Conservation (phyloP, 2,888 invertebrate species). For the Clostera curtula region DNA sequence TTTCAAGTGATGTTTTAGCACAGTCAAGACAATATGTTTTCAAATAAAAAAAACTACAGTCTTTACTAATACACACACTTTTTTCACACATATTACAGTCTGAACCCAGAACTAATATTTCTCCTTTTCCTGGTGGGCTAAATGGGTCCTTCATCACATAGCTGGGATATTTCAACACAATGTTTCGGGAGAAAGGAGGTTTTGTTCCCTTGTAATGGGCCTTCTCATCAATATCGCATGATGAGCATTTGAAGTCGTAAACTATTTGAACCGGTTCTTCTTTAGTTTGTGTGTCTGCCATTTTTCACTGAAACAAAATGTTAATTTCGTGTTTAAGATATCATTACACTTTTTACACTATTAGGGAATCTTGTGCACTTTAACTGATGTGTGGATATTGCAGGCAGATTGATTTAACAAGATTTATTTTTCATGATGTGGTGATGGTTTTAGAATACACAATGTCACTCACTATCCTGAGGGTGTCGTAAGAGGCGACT, state of each 20-base stretch:
- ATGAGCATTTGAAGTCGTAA: constrained; percentile 77
- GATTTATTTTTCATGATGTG: no score
- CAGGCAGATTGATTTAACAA: no score
- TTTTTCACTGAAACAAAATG: constrained; percentile 43
- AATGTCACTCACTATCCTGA: no score
- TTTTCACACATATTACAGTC: constrained; percentile 82
- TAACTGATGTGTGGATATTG: no score
- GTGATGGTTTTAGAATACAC: no score
- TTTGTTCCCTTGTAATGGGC: constrained; percentile 84
- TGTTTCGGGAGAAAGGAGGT: constrained; percentile 82
- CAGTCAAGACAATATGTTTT: constrained; percentile 84
- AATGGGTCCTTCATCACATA: constrained; percentile 92
- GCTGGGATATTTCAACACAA: constrained; percentile 80
- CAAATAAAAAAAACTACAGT: constrained; percentile 87
- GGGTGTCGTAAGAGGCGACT: no score
- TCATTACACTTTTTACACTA: background rate
- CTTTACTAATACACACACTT: constrained; percentile 80
- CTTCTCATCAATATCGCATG: constrained; percentile 79
- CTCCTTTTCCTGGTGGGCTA: constrained; percentile 81
- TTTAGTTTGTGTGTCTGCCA: constrained; percentile 36
- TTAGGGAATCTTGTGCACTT: no score
- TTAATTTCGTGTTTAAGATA: background rate
- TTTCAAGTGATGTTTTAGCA: constrained; percentile 70
- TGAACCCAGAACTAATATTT: constrained; percentile 84
- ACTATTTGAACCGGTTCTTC: constrained; percentile 31